Evolutionary conservation across 2,888 invertebrate genomes (phyloP).

Genomic region (Coelogynopora nodosa): DNA sequence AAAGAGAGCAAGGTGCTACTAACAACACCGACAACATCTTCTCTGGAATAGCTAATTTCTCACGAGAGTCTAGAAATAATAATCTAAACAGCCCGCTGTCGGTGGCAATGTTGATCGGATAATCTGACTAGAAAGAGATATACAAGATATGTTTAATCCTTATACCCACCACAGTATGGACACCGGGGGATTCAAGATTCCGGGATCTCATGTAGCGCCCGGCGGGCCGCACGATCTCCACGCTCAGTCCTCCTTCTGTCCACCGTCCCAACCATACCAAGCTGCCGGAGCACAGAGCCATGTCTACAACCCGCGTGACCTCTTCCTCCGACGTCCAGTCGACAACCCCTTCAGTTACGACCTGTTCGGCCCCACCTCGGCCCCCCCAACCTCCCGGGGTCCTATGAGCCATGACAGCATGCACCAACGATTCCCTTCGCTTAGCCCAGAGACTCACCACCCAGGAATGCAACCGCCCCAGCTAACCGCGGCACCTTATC

Average conservation of each 20-base stretch:
- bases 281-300: constrained; percentile 61
- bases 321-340: constrained; percentile 61
- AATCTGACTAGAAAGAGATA: neutral
- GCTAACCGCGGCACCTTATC: neutral
- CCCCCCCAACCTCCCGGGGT: neutral
- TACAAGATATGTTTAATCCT: constrained; percentile 33
- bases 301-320: constrained; percentile 54
- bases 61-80: neutral
- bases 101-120: neutral
- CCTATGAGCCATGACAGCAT: neutral
- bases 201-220: neutral
- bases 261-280: constrained; percentile 7
- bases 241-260: constrained; percentile 17
- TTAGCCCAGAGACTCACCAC: neutral
- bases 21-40: neutral
- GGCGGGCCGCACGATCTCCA: constrained; percentile 25
- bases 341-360: constrained; percentile 36
- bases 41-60: neutral
- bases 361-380: neutral
- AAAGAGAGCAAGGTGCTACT: neutral
- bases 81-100: neutral
- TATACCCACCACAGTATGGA: constrained; percentile 36
- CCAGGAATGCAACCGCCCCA: neutral
- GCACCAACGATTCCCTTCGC: neutral
- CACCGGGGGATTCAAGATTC: constrained; percentile 31